These are phyloP conservation scores for Takifugu ocellatus DNA, from an alignment of 2,797 vertebrate species.

Conservation along the genomic window DNA sequence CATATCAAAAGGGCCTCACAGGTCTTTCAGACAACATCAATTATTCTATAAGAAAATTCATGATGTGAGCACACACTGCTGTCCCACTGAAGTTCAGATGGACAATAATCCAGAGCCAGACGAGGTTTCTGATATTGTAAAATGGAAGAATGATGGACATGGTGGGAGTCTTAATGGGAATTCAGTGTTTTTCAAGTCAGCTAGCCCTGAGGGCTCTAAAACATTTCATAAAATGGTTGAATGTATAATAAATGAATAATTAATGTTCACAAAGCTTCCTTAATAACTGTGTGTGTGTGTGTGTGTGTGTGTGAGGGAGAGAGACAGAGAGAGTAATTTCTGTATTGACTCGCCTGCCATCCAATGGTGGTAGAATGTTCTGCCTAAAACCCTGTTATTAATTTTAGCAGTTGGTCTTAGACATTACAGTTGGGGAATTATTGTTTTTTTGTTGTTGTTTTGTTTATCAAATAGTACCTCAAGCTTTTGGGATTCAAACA, in stretches of 20 bases:
- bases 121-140: constrained; percentile 32
- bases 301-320: background rate
- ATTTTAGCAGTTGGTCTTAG: no score
- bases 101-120: constrained; percentile 29
- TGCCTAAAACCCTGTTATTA: no score
- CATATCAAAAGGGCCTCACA: constrained; percentile 58
- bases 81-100: constrained; percentile 48
- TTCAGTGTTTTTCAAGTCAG: constrained; percentile 62
- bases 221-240: constrained; percentile 45
- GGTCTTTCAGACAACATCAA: constrained; percentile 62
- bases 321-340: no score
- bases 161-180: constrained; percentile 66
- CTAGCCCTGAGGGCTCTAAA: constrained; percentile 47
- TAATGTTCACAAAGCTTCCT: constrained; percentile 33
- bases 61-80: constrained; percentile 29
- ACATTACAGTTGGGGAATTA: no score
- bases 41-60: constrained; percentile 54
- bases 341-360: no score
- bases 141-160: constrained; percentile 41
- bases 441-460: no score
- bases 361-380: no score
- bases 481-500: no score
- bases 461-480: no score
- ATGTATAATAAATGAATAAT: constrained; percentile 58
- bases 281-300: constrained; percentile 8